These are phyloP conservation scores for Raphicerus campestris DNA, from an alignment of 2,113 vertebrate genomes.

Conservation along the genomic window DNA sequence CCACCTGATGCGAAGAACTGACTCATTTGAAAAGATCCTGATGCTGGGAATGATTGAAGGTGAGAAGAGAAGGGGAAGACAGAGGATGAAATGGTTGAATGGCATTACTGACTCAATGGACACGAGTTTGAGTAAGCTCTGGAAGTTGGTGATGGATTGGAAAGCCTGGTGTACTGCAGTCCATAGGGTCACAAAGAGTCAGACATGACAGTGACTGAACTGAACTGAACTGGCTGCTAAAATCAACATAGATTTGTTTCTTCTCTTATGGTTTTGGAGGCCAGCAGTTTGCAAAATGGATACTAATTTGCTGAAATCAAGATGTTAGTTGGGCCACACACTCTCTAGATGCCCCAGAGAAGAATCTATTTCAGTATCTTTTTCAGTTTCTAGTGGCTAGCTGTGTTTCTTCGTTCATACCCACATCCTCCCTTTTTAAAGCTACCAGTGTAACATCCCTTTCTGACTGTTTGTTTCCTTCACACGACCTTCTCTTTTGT, in stretches of 20 bases:
- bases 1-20: neutral
- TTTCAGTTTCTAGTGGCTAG: neutral
- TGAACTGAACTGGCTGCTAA: neutral
- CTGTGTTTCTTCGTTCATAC: neutral
- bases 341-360: neutral
- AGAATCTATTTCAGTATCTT: neutral
- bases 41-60: neutral
- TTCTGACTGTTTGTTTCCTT: neutral
- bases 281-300: neutral
- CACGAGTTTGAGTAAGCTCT: neutral
- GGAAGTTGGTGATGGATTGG: neutral
- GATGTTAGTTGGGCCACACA: neutral
- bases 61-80: neutral
- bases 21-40: neutral
- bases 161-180: neutral
- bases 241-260: neutral
- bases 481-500: neutral
- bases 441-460: neutral
- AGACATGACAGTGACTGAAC: neutral
- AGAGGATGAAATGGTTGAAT: neutral
- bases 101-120: neutral
- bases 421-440: neutral
- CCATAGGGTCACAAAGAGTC: neutral
- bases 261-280: neutral
- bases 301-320: neutral